These are phyloP conservation scores for Scalopus aquaticus DNA, from an alignment of 2,113 vertebrate genomes.

Conservation along the genomic window DNA sequence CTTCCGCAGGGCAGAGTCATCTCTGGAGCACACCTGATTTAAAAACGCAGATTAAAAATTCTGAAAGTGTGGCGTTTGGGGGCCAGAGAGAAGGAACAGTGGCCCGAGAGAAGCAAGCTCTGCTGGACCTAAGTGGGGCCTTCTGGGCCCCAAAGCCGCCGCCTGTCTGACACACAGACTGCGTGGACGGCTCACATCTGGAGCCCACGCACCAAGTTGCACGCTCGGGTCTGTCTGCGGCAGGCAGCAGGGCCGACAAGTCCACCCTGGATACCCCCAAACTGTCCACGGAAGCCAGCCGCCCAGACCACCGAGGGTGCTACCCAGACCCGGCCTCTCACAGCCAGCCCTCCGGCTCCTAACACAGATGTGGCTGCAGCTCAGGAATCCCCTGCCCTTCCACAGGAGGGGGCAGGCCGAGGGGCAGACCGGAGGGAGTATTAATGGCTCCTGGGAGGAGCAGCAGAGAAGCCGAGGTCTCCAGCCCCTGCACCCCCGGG, in stretches of 20 bases:
- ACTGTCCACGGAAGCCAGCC: not conserved
- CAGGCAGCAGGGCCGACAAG: not conserved
- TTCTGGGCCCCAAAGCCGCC: not conserved
- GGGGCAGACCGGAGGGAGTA: not conserved
- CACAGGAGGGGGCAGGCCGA: not conserved
- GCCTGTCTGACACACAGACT: not conserved
- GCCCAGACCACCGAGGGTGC: not conserved
- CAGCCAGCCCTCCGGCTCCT: not conserved
- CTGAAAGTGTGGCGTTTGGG: fast-evolving
- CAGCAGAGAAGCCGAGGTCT: not conserved
- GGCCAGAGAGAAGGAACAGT: not conserved
- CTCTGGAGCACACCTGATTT: constrained; percentile 94
- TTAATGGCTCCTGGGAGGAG: not conserved
- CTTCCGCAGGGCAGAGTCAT: constrained; percentile 93
- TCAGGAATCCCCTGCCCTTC: not conserved
- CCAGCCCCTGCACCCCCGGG: fast-evolving
- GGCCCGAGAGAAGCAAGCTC: not conserved
- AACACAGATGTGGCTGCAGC: fast-evolving
- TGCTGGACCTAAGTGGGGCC: not conserved
- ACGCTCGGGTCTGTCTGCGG: not conserved
- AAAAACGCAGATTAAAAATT: constrained; percentile 48
- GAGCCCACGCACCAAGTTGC: not conserved
- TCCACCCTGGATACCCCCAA: not conserved
- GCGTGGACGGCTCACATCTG: not conserved
- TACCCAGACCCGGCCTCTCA: too few relatives aligned